These are phyloP conservation scores for Sandelia bainsii DNA, from an alignment of 2,797 vertebrate species.

Conservation along the genomic window DNA sequence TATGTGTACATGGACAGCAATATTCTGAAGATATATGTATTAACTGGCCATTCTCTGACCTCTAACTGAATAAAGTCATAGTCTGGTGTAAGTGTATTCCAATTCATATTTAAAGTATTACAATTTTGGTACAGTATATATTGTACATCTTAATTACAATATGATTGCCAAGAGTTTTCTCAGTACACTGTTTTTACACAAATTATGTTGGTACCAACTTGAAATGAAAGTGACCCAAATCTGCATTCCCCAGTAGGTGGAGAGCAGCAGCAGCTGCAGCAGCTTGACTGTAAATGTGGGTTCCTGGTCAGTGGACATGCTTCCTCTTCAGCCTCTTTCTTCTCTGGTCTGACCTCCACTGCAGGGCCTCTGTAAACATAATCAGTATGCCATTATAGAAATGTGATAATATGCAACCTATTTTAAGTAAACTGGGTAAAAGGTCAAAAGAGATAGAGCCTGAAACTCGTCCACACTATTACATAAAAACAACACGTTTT, in stretches of 20 bases:
- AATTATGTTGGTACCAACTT: slow-evolving; percentile 70
- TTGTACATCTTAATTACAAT: neutral
- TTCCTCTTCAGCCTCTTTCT: slow-evolving; percentile 31
- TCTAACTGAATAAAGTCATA: neutral
- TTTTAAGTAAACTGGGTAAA: neutral
- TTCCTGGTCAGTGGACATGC: slow-evolving; percentile 81
- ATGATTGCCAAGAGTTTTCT: neutral
- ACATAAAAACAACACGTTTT: too few relatives aligned
- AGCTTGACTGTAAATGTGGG: slow-evolving; percentile 81
- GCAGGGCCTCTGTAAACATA: slow-evolving; percentile 27
- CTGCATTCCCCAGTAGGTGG: slow-evolving; percentile 92
- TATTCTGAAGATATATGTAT: neutral
- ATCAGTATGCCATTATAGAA: neutral
- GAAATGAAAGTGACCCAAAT: slow-evolving; percentile 89
- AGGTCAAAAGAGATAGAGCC: neutral
- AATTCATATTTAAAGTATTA: too few relatives aligned
- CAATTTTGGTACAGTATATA: neutral
- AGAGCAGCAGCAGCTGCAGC: slow-evolving; percentile 87
- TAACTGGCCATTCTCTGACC: neutral
- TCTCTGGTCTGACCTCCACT: slow-evolving; percentile 10
- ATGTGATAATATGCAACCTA: neutral
- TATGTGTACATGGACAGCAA: neutral
- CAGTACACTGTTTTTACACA: neutral
- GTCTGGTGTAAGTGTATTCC: neutral
- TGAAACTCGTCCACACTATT: too few relatives aligned